Percentiles rank a stretch among this genome's conserved stretches.
Conservation (phyloP, 1,140 invertebrate genomes). For the Sitophilus oryzae region DNA sequence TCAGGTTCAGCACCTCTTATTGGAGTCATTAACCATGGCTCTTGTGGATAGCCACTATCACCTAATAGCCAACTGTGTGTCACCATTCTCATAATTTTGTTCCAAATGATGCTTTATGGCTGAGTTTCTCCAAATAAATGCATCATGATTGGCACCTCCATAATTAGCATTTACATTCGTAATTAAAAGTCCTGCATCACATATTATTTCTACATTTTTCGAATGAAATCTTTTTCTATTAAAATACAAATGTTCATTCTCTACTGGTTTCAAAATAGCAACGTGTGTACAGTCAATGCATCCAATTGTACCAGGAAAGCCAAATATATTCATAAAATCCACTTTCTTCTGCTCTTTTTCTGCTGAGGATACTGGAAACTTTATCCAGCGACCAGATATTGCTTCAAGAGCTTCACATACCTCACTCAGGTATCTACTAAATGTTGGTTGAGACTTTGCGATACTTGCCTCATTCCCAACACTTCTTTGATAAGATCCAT, state of each 20-base stretch:
- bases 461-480: background rate
- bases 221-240: slow-evolving; percentile 1
- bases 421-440: background rate
- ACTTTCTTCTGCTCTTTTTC: background rate
- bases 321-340: no score
- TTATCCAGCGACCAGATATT: no score
- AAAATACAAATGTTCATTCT: slow-evolving; percentile 22
- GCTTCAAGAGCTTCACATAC: background rate
- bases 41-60: slow-evolving; percentile 28
- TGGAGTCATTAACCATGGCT: no score
- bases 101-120: slow-evolving; percentile 9
- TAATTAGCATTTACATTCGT: slow-evolving; percentile 30
- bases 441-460: no score
- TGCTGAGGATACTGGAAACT: background rate
- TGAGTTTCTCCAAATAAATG: no score
- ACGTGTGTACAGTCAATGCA: slow-evolving; percentile 38
- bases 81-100: no score
- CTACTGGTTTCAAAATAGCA: slow-evolving; percentile 24
- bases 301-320: no score
- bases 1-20: slow-evolving; percentile 4
- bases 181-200: slow-evolving; percentile 24
- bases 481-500: slow-evolving; percentile 6
- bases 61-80: slow-evolving; percentile 17
- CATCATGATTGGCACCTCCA: slow-evolving; percentile 37
- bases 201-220: slow-evolving; percentile 7